Percentiles rank a stretch among this genome's conserved stretches.
These are phyloP conservation scores for Amiota mariae DNA, from an alignment of 2,888 invertebrate species.

Conservation along the genomic window DNA sequence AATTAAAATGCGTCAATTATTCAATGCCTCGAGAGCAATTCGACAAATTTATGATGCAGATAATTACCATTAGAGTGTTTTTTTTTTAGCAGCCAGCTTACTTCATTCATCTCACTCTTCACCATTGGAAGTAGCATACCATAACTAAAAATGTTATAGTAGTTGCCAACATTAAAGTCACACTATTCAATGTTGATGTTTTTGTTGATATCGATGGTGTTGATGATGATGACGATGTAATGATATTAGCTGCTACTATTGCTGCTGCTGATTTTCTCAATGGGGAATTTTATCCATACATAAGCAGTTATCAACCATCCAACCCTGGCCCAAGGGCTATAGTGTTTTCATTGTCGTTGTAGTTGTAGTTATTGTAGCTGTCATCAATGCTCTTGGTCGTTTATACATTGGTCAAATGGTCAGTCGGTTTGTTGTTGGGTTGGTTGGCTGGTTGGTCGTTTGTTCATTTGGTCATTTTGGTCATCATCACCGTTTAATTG, in stretches of 20 bases:
- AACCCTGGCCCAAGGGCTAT: neutral
- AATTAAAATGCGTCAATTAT: constrained; percentile 49
- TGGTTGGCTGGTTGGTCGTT: neutral
- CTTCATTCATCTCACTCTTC: too few relatives aligned
- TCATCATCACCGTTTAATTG: constrained; percentile 61
- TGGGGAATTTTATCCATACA: neutral
- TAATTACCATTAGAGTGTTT: constrained; percentile 60
- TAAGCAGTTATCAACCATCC: constrained; percentile 1
- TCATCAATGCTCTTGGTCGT: too few relatives aligned
- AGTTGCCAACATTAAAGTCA: too few relatives aligned
- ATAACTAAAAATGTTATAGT: too few relatives aligned
- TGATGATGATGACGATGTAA: constrained; percentile 47
- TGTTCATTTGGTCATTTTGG: constrained; percentile 32
- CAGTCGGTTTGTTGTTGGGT: constrained; percentile 1
- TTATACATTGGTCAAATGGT: too few relatives aligned
- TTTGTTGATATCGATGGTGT: constrained; percentile 52
- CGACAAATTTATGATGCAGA: constrained; percentile 62
- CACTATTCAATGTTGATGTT: constrained; percentile 37
- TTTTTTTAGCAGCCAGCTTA: constrained; percentile 22
- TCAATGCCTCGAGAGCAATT: constrained; percentile 53
- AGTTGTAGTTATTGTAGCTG: too few relatives aligned
- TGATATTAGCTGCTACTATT: neutral
- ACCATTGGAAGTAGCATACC: too few relatives aligned
- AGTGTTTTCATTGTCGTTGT: neutral
- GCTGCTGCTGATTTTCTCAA: neutral